Base-by-base conservation (phyloP, 2,888 invertebrate genomes). In the Bombyx huttoni region DNA sequence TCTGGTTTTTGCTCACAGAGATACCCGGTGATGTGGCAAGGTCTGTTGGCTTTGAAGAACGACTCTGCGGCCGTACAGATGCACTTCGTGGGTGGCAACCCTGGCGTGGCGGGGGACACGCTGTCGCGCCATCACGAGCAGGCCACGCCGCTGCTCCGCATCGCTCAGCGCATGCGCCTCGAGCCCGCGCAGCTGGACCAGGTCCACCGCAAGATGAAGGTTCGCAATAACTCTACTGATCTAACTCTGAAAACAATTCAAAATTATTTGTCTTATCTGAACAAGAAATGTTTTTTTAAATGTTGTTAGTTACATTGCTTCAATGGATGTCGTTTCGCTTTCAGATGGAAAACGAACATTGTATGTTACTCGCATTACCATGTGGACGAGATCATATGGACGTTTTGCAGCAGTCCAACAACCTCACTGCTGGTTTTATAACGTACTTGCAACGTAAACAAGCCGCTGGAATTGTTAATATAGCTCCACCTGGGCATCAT, bases 21-120 rank as follows among this genome's bases (percentile, higher is more conserved):
- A 54, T 98, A 98, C 82, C 98, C 98, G 9, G 94, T 98, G 49
- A 96, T 98, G 94, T 99, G 99, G 99, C 98, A 98, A 86, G 98
- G 99, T 1, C 86, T 96, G 56, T 83, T 99, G 61, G 98, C 97
- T 0, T 89, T 99, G 61, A 99, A 99, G 89, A 98, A 97, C 78
- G 98, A 98, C 87, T 95, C 96, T 67, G 98, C 98, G 7, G 96
- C 96, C 34, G 98, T 99, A 49, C 98, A 99, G 89, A 98, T 99
- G 98, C 98, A 98, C 89, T 98, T 97, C 82, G 97, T 99, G 58
- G 96, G 96, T 68, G 99, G 99, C 53, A 98, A 96, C 89, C 94
- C 95, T 9, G 91, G 91, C 64, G 95, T 99, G 57, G 98, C 98
- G 9, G 92, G 93, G 59, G 94, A 94, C 68, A 96, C 98, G 56